Evolutionary conservation across 2,888 invertebrate species (phyloP), one percentile per base, ranked within the genome.

Genomic region (Heteromurus nitidus): DNA sequence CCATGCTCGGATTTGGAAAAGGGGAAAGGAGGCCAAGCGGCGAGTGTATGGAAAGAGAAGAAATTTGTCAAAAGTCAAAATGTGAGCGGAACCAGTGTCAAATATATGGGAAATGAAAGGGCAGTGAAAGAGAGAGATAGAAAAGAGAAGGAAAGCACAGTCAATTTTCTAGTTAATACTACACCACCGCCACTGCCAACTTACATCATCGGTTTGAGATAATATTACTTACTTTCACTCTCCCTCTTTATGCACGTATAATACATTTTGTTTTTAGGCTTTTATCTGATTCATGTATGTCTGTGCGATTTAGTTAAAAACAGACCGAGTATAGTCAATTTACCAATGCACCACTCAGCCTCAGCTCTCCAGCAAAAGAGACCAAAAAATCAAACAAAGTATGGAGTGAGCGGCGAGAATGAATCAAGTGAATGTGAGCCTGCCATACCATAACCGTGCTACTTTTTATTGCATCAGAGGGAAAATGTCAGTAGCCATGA

Each of bases 21-120:
- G n/a, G n/a, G n/a, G n/a, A n/a, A n/a, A n/a, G n/a, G n/a, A n/a
- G n/a, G n/a, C n/a, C n/a, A n/a, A n/a, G n/a, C n/a, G n/a, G n/a
- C n/a, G n/a, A n/a, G 64, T 20, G 18, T 5, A 64, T 20, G 36
- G 22, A 64, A 64, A 64, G 64, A 64, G 22, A 64, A 64, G 42
- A 42, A 64, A 64, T 64, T 64, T 64, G 64, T 64, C 64, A 64
- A 64, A 64, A 64, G 64, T 64, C 64, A 64, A 36, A 64, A 31
- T 36, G 64, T n/a, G 60, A 30, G 7, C 30, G 60, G 30, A 55
- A 60, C 60, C 26, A 60, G 60, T n/a, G 60, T 60, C 28, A 26
- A 60, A 60, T 55, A 55, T 16, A 30, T 64, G 36, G n/a, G 60
- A 42, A n/a, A 18, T 64, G 20, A 42, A 64, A n/a, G 16, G 13